phyloP scores from a whole-genome alignment of 1,140 invertebrate species.

The Drosophila pruinosa region DNA sequence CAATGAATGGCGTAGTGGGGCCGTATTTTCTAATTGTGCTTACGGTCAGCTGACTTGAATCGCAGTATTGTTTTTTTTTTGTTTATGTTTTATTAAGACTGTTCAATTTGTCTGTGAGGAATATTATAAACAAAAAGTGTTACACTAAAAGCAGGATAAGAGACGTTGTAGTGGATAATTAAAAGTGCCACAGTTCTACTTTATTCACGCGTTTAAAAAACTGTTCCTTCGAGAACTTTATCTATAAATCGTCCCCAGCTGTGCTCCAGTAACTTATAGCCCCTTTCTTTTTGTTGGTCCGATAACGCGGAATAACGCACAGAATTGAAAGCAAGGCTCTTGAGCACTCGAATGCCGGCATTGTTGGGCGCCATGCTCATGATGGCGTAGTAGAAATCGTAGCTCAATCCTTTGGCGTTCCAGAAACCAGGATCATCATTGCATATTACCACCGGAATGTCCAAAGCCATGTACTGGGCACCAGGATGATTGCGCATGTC shows the following conservation, averaged over 20 bases:
- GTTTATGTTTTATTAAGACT: no score
- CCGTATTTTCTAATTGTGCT: no score
- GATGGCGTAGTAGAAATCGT: constrained; percentile 90
- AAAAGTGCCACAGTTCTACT: neutral
- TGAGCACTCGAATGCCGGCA: constrained; percentile 86
- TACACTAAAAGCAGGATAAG: no score
- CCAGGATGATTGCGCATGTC: constrained; percentile 93
- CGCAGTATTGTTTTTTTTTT: no score
- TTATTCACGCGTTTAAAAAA: constrained; percentile 39
- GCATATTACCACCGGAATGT: constrained; percentile 86
- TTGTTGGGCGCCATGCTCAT: constrained; percentile 87
- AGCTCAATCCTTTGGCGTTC: constrained; percentile 86
- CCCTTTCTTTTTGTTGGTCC: constrained; percentile 41
- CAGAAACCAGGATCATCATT: constrained; percentile 89
- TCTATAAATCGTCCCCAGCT: constrained; percentile 67
- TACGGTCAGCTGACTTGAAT: no score
- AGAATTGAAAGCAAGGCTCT: constrained; percentile 89
- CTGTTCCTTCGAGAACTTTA: constrained; percentile 55
- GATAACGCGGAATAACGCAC: constrained; percentile 78
- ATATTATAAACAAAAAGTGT: no score
- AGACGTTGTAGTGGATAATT: no score
- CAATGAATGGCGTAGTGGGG: no score
- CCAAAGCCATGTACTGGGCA: constrained; percentile 86
- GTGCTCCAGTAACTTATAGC: constrained; percentile 52
- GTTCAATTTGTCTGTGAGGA: no score